These are phyloP conservation scores for Rhingia rostrata DNA, from an alignment of 2,888 invertebrate species.

Conservation along the genomic window DNA sequence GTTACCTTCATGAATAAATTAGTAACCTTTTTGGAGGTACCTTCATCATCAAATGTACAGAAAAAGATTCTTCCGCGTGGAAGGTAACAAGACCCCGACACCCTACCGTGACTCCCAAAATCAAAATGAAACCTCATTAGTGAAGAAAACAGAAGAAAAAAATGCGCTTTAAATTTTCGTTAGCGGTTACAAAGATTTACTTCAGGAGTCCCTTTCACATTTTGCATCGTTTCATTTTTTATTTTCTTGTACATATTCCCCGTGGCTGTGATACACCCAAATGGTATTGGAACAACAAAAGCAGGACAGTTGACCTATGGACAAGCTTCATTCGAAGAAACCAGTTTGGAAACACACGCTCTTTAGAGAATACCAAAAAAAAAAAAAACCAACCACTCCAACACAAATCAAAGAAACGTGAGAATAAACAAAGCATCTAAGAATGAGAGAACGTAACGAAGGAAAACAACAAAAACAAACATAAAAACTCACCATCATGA, in stretches of 20 bases:
- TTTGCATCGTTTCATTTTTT: conserved; percentile 29
- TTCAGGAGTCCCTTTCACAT: conserved; percentile 62
- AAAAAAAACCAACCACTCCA: conserved; percentile 14
- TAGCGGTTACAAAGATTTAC: conserved; percentile 52
- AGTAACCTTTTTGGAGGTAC: background rate
- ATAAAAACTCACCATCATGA: conserved; percentile 68
- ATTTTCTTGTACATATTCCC: background rate
- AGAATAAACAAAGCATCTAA: conserved; percentile 62
- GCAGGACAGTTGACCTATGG: conserved; percentile 39
- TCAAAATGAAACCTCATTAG: no score
- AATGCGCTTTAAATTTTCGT: background rate
- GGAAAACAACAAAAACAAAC: conserved; percentile 20
- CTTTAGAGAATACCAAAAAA: conserved; percentile 1
- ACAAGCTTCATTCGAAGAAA: conserved; percentile 35
- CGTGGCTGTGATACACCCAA: conserved; percentile 2
- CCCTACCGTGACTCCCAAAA: no score
- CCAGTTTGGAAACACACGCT: conserved; percentile 27
- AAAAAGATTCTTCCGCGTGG: no score
- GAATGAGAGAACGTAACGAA: conserved; percentile 3
- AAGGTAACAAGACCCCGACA: no score
- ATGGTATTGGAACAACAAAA: conserved; percentile 66
- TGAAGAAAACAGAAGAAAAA: no score
- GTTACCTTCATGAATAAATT: background rate
- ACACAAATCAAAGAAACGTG: conserved; percentile 35
- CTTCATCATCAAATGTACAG: background rate